Conservation (phyloP, 2,797 vertebrate genomes). For the Streptopelia turtur region DNA sequence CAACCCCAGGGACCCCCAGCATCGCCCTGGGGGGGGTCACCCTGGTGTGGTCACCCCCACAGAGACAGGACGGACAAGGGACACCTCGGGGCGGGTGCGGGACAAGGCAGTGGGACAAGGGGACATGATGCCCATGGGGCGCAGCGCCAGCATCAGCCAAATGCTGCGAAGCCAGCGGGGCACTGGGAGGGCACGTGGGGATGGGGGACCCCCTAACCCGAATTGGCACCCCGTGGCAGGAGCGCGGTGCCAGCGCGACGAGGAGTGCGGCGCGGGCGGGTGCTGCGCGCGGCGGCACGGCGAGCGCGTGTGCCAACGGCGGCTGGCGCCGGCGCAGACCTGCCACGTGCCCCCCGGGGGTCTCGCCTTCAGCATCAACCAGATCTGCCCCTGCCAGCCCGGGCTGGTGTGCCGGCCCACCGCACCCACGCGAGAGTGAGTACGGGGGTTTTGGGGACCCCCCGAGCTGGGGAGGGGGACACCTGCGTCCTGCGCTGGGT, state of each 20-base stretch:
- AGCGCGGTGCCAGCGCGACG: slow-evolving; percentile 84
- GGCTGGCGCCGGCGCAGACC: slow-evolving; percentile 74
- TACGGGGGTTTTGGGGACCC: not conserved
- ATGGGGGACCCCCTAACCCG: fast-evolving
- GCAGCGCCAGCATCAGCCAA: not conserved
- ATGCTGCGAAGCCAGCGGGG: fast-evolving
- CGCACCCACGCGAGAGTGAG: slow-evolving; percentile 79
- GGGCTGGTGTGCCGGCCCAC: slow-evolving; percentile 83
- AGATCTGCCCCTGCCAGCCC: slow-evolving; percentile 86
- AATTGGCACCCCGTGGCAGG: slow-evolving; percentile 37
- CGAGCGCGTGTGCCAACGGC: slow-evolving; percentile 84
- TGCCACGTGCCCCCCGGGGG: slow-evolving; percentile 87
- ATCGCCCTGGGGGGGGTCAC: not conserved
- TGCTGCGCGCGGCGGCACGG: slow-evolving; percentile 89
- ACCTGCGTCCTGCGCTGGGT: fast-evolving
- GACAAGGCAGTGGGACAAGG: too few relatives aligned
- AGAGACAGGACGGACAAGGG: not conserved
- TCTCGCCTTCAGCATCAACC: slow-evolving; percentile 89
- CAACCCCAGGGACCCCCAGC: not conserved
- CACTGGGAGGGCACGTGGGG: not conserved
- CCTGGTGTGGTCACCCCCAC: not conserved
- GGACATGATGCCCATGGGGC: fast-evolving
- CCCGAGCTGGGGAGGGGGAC: not conserved
- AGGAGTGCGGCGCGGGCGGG: slow-evolving; percentile 81
- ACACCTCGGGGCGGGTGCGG: not conserved